Evolutionary conservation across 2,113 vertebrate species (phyloP).

Genomic region (Oxyura jamaicensis): DNA sequence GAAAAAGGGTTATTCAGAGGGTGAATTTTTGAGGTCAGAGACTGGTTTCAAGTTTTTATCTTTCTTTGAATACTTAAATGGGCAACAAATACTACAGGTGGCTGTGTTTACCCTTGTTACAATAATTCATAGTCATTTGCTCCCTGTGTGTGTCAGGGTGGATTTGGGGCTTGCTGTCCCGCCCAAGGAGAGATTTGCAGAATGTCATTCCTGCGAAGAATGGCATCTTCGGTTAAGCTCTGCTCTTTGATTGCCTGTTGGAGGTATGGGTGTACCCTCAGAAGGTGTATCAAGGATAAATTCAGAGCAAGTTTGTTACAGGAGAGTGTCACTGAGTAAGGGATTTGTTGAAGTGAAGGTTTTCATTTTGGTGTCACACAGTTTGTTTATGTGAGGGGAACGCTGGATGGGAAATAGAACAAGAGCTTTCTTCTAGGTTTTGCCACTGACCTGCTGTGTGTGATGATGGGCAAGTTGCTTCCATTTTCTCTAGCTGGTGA

Average conservation of each 20-base stretch:
- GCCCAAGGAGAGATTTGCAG: fast-evolving
- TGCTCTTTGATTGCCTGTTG: neutral
- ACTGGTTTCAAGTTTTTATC: neutral
- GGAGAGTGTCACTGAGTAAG: neutral
- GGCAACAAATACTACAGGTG: neutral
- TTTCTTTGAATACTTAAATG: neutral
- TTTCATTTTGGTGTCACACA: neutral
- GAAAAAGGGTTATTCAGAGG: neutral
- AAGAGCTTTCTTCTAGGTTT: neutral
- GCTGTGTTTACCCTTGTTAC: neutral
- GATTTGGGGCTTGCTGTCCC: neutral
- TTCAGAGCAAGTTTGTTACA: neutral
- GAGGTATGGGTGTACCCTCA: neutral
- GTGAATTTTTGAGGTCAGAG: neutral
- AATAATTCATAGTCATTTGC: neutral
- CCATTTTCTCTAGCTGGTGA: neutral
- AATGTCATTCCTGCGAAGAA: neutral
- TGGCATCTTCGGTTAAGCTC: neutral
- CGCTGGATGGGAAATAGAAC: neutral
- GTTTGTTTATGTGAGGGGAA: neutral
- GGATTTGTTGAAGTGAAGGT: neutral
- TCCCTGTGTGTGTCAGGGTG: neutral
- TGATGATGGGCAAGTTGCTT: neutral
- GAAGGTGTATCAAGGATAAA: neutral
- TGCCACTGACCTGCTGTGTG: neutral